These are phyloP conservation scores for Adoxophyes honmai DNA, from an alignment of 1,140 invertebrate species.

Conservation along the genomic window DNA sequence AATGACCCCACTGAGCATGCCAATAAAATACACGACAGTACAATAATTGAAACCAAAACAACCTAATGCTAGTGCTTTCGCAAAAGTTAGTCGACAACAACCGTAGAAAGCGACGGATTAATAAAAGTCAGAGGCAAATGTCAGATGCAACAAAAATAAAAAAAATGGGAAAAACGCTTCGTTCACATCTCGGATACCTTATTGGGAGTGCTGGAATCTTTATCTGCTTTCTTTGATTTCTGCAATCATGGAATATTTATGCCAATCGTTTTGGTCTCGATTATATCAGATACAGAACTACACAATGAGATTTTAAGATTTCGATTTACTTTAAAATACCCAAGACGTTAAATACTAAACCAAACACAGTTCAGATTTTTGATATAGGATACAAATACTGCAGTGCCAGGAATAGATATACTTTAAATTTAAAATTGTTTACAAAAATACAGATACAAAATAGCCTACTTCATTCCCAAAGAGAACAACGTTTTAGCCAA, in stretches of 20 bases:
- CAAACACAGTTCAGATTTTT: too few species aligned
- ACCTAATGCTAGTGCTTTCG: slow-evolving; percentile 17
- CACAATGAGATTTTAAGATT: too few species aligned
- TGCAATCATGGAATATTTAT: slow-evolving; percentile 56
- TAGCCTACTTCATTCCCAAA: too few species aligned
- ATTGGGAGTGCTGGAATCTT: slow-evolving; percentile 68
- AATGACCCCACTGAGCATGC: slow-evolving; percentile 42
- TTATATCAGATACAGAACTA: not conserved
- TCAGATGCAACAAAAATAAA: not conserved
- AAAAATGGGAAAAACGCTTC: not conserved
- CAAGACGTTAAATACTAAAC: too few species aligned
- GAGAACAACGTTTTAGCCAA: too few species aligned
- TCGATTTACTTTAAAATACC: not conserved
- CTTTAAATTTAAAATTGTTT: too few species aligned
- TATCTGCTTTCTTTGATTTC: slow-evolving; percentile 76
- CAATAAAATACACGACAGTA: slow-evolving; percentile 26
- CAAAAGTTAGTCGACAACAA: not conserved
- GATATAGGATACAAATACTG: too few species aligned
- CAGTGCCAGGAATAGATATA: too few species aligned
- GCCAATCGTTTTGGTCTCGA: slow-evolving; percentile 25
- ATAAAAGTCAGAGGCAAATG: not conserved
- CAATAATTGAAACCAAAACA: slow-evolving; percentile 30
- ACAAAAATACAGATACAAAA: too few species aligned
- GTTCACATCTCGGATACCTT: slow-evolving; percentile 48
- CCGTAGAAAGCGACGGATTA: not conserved